Conservation (phyloP, 2,888 invertebrate species). For the Stenolophus ochropezus region DNA sequence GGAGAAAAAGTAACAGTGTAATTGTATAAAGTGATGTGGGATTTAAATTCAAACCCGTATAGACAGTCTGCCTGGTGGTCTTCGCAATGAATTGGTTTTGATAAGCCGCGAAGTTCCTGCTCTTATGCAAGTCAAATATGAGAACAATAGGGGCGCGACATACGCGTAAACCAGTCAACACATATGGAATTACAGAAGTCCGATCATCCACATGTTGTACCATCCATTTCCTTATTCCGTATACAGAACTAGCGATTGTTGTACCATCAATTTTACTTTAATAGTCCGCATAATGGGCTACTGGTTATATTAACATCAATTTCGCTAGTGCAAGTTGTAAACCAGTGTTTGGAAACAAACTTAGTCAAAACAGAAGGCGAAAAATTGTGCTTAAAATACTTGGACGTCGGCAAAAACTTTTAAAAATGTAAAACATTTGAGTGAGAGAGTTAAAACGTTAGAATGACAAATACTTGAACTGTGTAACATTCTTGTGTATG, state of each 20-base stretch:
- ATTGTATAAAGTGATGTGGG: background rate
- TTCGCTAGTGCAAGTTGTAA: background rate
- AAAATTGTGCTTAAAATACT: slow-evolving; percentile 52
- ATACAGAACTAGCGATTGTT: too few species aligned
- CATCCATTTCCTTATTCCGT: too few species aligned
- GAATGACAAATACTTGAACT: slow-evolving; percentile 55
- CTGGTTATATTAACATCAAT: too few species aligned
- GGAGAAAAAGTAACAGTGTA: background rate
- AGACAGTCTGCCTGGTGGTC: background rate
- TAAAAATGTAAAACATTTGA: slow-evolving; percentile 57
- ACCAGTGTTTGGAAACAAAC: background rate
- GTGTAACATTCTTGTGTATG: slow-evolving; percentile 48
- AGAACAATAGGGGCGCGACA: background rate
- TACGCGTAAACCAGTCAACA: background rate
- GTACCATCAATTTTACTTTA: too few species aligned
- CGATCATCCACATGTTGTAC: background rate
- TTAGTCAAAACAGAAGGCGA: background rate
- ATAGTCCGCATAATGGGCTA: too few species aligned
- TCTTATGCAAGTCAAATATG: background rate
- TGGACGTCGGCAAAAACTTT: slow-evolving; percentile 45
- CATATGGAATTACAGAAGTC: background rate
- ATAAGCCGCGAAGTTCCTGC: background rate
- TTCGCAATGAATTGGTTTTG: background rate
- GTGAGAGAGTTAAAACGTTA: slow-evolving; percentile 59
- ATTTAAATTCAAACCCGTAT: background rate